Percentiles rank a stretch among this genome's conserved stretches.
Conservation (phyloP, 2,797 vertebrate species). For the Pseudochaenichthys georgianus region DNA sequence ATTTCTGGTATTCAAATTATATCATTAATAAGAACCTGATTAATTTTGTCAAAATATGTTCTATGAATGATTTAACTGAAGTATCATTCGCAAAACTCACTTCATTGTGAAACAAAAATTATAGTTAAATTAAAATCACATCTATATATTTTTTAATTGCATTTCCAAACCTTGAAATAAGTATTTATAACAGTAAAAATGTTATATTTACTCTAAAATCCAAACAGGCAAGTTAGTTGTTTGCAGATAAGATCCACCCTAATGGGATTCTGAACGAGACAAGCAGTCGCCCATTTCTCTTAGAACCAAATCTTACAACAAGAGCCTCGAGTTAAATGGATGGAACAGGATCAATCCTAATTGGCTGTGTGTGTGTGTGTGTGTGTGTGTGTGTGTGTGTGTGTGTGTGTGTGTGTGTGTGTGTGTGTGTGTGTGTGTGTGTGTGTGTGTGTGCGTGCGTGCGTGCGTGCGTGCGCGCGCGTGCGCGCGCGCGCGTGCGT, state of each 20-base stretch:
- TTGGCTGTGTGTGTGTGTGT: neutral
- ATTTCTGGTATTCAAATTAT: neutral
- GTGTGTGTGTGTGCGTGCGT: too few species aligned
- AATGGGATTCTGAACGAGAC: slow-evolving; percentile 76
- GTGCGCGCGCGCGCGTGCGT: too few species aligned
- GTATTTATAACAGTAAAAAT: neutral
- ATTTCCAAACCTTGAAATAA: slow-evolving; percentile 1
- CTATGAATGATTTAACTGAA: neutral
- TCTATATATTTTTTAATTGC: neutral
- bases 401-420: too few species aligned
- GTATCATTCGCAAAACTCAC: neutral
- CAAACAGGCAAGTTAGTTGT: slow-evolving; percentile 32
- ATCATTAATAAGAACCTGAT: neutral
- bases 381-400: too few species aligned
- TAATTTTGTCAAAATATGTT: neutral
- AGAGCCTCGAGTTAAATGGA: slow-evolving; percentile 52
- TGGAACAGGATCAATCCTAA: slow-evolving; percentile 54
- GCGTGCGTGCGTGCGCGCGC: neutral
- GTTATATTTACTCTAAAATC: slow-evolving; percentile 1
- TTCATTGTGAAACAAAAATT: neutral
- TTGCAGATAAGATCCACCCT: slow-evolving; percentile 58
- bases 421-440: too few species aligned
- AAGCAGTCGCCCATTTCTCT: slow-evolving; percentile 65
- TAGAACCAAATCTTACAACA: slow-evolving; percentile 43
- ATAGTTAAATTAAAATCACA: neutral